A percentile compares a stretch with the other conserved stretches of the same genome.
Evolutionary conservation across 2,888 invertebrate species (phyloP).

Genomic region (Sarcophaga carnaria): DNA sequence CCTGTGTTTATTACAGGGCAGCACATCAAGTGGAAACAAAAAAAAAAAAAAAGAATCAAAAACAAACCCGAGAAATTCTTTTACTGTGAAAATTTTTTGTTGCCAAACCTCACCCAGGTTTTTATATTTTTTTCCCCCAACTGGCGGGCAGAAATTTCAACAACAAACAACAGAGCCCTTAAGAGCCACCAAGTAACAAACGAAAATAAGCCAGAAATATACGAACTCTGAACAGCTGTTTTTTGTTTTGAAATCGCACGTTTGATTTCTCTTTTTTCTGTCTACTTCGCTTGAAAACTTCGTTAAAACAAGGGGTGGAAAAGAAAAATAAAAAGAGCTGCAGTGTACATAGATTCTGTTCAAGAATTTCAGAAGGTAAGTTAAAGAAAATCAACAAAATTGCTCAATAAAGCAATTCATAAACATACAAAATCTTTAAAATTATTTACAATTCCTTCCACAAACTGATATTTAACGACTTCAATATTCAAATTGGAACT

Average conservation of each 20-base stretch:
- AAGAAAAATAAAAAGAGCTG: not conserved
- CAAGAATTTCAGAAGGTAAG: not conserved
- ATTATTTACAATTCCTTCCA: too few relatives aligned
- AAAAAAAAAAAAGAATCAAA: constrained; percentile 1
- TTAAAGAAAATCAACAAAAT: not conserved
- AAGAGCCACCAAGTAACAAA: constrained; percentile 2
- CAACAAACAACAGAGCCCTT: constrained; percentile 40
- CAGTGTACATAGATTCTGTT: not conserved
- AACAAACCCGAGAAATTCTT: constrained; percentile 8
- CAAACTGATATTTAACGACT: too few relatives aligned
- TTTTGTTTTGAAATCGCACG: constrained; percentile 11
- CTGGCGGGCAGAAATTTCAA: constrained; percentile 3
- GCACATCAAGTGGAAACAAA: not conserved
- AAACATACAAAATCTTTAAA: too few relatives aligned
- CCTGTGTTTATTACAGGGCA: too few relatives aligned
- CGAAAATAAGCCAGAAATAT: constrained; percentile 10
- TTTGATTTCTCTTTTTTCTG: not conserved
- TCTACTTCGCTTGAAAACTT: not conserved
- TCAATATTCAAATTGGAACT: too few relatives aligned
- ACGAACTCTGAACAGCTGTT: constrained; percentile 62
- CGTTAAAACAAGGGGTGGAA: not conserved
- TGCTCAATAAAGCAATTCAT: too few relatives aligned
- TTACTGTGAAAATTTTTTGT: constrained; percentile 22
- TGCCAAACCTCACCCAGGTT: constrained; percentile 30
- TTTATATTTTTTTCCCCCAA: not conserved